Evolutionary conservation across 2,888 invertebrate genomes (phyloP), one percentile per base, ranked within the genome.

Genomic region (Galeruca laticollis): DNA sequence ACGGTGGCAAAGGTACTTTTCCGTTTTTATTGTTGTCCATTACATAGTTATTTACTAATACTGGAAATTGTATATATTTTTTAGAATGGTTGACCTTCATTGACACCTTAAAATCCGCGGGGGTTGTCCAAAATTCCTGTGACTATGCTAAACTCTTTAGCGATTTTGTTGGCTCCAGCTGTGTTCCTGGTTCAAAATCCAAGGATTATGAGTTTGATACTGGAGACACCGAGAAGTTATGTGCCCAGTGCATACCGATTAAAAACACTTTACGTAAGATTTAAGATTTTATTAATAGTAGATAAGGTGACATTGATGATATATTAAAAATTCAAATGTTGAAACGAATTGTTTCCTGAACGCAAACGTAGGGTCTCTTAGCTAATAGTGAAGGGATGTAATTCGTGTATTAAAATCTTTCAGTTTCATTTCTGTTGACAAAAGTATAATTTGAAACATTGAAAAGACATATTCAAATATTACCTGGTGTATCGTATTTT

Each of bases 41-140:
- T 26, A 2, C 5, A 26, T 26, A 1, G 26, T 26, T 26, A 4
- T 26, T 26, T 26, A n/a, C n/a, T n/a, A n/a, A n/a, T n/a, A n/a
- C n/a, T n/a, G n/a, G n/a, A n/a, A n/a, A n/a, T n/a, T n/a, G n/a
- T n/a, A n/a, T n/a, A n/a, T n/a, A n/a, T n/a, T n/a, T n/a, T 82
- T 70, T 75, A 89, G 90, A 90, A 6, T 91, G 89, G 87, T 82
- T 91, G 54, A 87, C 91, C 1, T 91, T 91, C 79, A 85, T 91
- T 2, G 88, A 89, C 51, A 80, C 86, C 0, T 88, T 88, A 0
- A 88, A 89, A 35, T 85, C 86, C 69, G 82, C 86, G 0, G 83
- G 86, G 10, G 81, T 90, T 1, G 80, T 90, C 52, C 83, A 86
- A 6, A 60, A 77, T 0, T 87, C 88, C 59, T 91, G 91, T 75